phyloP scores from a whole-genome alignment of 2,888 invertebrate species.

The Steinernema scapterisci region DNA sequence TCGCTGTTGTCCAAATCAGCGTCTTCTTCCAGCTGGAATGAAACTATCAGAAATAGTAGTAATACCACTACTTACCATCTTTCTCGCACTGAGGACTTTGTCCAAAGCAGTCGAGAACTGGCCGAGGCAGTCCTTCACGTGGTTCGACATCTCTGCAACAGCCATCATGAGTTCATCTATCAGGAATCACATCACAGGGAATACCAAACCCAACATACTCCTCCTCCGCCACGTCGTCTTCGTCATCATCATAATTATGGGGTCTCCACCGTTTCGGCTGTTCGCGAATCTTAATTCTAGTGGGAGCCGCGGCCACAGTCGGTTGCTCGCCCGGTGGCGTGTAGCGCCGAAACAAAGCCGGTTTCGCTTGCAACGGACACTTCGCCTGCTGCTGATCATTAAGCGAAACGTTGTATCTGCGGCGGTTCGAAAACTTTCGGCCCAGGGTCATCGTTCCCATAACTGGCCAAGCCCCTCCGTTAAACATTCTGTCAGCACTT shows the following conservation, averaged over 20 bases:
- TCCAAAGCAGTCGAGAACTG: constrained; percentile 45
- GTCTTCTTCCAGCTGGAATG: constrained; percentile 8
- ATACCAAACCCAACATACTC: constrained; percentile 18
- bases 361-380: constrained; percentile 16
- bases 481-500: not conserved
- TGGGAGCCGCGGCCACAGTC: not conserved
- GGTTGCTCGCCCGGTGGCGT: constrained; percentile 9
- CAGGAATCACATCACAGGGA: not conserved
- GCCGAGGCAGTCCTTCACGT: constrained; percentile 47
- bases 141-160: constrained; percentile 48
- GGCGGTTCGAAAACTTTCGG: constrained; percentile 7
- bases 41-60: not conserved
- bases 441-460: constrained; percentile 22
- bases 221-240: constrained; percentile 9
- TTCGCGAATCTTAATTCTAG: constrained; percentile 14
- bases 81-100: constrained; percentile 46
- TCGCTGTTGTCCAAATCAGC: constrained; percentile 18
- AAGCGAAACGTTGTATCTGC: not conserved
- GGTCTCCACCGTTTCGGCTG: constrained; percentile 3
- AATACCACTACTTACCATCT: constrained; percentile 42
- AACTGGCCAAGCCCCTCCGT: constrained; percentile 1
- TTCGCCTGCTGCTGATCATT: too few relatives aligned
- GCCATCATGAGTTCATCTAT: too few relatives aligned
- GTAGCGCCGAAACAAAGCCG: constrained; percentile 20
- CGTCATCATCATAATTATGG: too few relatives aligned